Evolutionary conservation across 2,797 vertebrate species (phyloP).

Genomic region (Xerus rutilus): DNA sequence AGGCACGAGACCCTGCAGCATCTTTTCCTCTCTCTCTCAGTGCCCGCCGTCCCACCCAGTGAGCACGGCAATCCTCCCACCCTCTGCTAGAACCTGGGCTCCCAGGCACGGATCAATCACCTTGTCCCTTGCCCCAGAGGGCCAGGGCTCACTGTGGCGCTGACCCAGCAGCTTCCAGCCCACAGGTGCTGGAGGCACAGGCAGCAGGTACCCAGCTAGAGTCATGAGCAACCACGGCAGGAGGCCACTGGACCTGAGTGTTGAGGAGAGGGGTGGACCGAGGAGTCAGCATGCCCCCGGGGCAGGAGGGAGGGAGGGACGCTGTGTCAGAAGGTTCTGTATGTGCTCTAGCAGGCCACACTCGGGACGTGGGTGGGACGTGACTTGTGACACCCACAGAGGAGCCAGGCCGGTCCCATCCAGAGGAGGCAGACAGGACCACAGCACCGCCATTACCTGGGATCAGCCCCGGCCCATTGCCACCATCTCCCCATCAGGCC

Average conservation of each 20-base stretch:
- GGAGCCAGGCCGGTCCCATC: rapidly evolving
- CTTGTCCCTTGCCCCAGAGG: background rate
- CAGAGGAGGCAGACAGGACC: rapidly evolving
- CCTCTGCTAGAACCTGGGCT: background rate
- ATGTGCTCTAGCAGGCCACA: background rate
- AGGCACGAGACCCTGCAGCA: too few relatives aligned
- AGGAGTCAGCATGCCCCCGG: background rate
- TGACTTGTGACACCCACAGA: background rate
- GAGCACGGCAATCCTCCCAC: background rate
- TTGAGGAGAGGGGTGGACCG: too few relatives aligned
- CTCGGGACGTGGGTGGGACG: background rate
- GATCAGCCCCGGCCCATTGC: rapidly evolving
- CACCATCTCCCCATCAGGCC: background rate
- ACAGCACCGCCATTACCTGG: rapidly evolving
- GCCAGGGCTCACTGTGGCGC: background rate
- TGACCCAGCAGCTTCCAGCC: background rate
- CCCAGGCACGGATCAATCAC: background rate
- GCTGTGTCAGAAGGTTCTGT: rapidly evolving
- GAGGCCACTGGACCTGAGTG: background rate
- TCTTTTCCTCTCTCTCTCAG: too few relatives aligned
- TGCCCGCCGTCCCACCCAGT: too few relatives aligned
- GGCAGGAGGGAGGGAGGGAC: rapidly evolving
- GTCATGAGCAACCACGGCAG: too few relatives aligned
- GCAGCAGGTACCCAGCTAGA: background rate
- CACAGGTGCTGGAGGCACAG: background rate